phyloP scores from a whole-genome alignment of 1,140 invertebrate species.

The Zaprionus davidi region DNA sequence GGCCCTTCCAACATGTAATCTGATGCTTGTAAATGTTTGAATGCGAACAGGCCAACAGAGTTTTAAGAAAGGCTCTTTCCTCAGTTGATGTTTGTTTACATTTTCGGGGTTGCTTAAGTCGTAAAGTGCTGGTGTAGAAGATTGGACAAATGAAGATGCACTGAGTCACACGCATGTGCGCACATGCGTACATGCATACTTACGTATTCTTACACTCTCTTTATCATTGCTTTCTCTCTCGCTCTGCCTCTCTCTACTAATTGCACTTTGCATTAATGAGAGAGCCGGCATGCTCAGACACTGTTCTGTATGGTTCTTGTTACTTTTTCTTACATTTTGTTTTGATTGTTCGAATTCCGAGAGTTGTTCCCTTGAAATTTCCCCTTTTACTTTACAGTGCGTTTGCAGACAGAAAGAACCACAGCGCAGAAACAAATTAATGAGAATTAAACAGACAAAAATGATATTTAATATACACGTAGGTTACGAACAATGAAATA shows the following conservation, averaged over 20 bases:
- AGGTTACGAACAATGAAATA: neutral
- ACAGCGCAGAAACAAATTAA: neutral
- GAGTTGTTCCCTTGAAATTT: neutral
- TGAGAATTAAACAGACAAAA: neutral
- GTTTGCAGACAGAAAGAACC: too few relatives aligned
- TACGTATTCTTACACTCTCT: neutral
- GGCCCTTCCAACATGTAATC: neutral
- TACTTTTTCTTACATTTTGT: neutral
- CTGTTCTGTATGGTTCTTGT: neutral
- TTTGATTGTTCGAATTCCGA: neutral
- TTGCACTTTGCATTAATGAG: neutral
- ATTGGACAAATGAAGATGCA: neutral
- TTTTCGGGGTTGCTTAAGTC: conserved; percentile 2
- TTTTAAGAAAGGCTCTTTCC: neutral
- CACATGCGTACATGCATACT: neutral
- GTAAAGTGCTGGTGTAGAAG: neutral
- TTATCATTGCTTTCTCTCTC: neutral
- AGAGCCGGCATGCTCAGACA: neutral
- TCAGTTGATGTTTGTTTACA: neutral
- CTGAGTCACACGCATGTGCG: neutral
- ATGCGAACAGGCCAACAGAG: neutral
- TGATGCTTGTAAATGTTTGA: conserved; percentile 5
- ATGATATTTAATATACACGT: neutral
- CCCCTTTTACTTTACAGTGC: neutral
- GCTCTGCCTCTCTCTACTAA: neutral